Evolutionary conservation across 2,888 invertebrate species (phyloP).

Genomic region (Drosophila quinaria): DNA sequence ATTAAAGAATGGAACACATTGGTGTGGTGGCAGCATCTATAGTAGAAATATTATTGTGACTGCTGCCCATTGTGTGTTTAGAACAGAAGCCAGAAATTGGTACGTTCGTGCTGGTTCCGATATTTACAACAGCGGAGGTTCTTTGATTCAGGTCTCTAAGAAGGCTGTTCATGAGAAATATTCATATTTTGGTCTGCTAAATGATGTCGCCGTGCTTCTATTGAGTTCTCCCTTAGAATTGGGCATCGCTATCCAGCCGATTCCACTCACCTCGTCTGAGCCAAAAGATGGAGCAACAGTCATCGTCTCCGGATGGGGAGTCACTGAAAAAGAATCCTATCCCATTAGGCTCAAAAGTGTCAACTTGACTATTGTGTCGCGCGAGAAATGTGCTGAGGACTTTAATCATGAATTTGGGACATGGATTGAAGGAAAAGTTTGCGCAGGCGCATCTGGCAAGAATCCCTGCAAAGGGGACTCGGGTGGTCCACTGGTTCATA

Average conservation of each 20-base stretch:
- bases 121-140: neutral
- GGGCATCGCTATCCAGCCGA: neutral
- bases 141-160: neutral
- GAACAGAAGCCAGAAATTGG: neutral
- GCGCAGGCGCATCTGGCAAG: too few relatives aligned
- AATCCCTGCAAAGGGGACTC: too few relatives aligned
- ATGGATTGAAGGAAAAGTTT: too few relatives aligned
- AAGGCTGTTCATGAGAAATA: neutral
- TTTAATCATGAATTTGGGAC: too few relatives aligned
- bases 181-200: rapidly evolving
- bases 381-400: neutral
- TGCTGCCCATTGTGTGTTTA: slow-evolving; percentile 23
- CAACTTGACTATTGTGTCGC: neutral
- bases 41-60: slow-evolving; percentile 21
- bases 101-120: slow-evolving; percentile 14
- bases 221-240: neutral
- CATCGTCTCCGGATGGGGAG: slow-evolving; percentile 21
- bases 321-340: neutral
- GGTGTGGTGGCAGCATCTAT: slow-evolving; percentile 35
- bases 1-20: neutral
- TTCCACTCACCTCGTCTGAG: slow-evolving; percentile 4
- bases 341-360: slow-evolving; percentile 1
- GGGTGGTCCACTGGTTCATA: too few relatives aligned
- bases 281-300: neutral
- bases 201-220: slow-evolving; percentile 21